These are phyloP conservation scores for Cardiocondyla obscurior DNA, from an alignment of 1,140 invertebrate species.

Conservation along the genomic window DNA sequence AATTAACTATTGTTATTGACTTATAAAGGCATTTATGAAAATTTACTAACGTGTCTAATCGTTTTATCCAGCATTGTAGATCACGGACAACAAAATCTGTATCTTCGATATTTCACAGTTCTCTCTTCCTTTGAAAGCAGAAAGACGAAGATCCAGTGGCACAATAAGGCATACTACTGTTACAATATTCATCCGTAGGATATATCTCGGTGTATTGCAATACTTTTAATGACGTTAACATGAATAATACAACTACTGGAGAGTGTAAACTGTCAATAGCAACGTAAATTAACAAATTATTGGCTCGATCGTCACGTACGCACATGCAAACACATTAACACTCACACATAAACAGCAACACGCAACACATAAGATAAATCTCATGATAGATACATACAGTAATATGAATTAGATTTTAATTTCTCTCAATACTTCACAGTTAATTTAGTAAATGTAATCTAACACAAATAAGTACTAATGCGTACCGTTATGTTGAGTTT, in stretches of 20 bases:
- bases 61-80: constrained; percentile 27
- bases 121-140: constrained; percentile 17
- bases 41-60: not conserved
- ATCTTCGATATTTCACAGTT: constrained; percentile 14
- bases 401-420: constrained; percentile 61
- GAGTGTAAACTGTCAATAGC: constrained; percentile 47
- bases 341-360: constrained; percentile 44
- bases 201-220: constrained; percentile 2
- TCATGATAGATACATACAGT: constrained; percentile 64
- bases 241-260: constrained; percentile 43
- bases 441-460: constrained; percentile 60
- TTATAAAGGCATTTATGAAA: not conserved
- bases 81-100: constrained; percentile 25
- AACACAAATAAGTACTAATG: constrained; percentile 67
- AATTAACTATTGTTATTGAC: constrained; percentile 4
- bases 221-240: constrained; percentile 52
- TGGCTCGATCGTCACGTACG: constrained; percentile 60
- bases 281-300: constrained; percentile 60
- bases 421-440: constrained; percentile 66
- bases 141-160: constrained; percentile 42
- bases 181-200: constrained; percentile 50
- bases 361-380: constrained; percentile 63
- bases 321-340: not conserved
- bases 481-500: constrained; percentile 60
- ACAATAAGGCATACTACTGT: constrained; percentile 40